Percentiles rank a stretch among this genome's conserved stretches.
phyloP scores from a whole-genome alignment of 2,113 vertebrate species.

The Pomatorhinus ruficollis region DNA sequence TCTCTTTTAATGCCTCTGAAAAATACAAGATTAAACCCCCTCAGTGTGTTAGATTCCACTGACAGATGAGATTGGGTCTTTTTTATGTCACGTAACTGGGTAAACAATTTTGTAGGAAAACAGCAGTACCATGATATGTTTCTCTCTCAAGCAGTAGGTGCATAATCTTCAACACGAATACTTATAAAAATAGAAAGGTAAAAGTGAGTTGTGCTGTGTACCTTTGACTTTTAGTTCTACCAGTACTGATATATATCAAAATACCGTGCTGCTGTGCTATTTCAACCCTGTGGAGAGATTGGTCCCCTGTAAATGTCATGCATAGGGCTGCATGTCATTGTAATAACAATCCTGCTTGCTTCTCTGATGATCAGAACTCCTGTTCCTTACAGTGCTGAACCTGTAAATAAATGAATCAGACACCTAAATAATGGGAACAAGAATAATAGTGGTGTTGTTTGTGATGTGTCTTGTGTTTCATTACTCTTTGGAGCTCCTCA shows the following conservation, averaged over 20 bases:
- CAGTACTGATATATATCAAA: neutral
- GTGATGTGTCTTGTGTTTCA: neutral
- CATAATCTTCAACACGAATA: neutral
- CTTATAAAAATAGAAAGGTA: neutral
- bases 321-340: neutral
- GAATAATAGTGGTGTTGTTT: neutral
- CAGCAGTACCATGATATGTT: neutral
- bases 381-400: neutral
- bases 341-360: neutral
- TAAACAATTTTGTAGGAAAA: conserved; percentile 32
- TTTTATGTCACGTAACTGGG: neutral
- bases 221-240: neutral
- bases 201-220: neutral
- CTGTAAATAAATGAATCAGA: conserved; percentile 59
- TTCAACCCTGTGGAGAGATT: neutral
- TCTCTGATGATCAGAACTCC: neutral
- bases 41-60: neutral
- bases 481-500: neutral
- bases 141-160: neutral
- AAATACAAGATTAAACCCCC: neutral
- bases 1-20: neutral
- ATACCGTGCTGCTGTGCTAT: neutral
- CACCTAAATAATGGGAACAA: neutral
- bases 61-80: neutral
- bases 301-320: neutral